Evolutionary conservation across 2,797 vertebrate genomes (phyloP).

Genomic region (Triplophysa yarkandensis): DNA sequence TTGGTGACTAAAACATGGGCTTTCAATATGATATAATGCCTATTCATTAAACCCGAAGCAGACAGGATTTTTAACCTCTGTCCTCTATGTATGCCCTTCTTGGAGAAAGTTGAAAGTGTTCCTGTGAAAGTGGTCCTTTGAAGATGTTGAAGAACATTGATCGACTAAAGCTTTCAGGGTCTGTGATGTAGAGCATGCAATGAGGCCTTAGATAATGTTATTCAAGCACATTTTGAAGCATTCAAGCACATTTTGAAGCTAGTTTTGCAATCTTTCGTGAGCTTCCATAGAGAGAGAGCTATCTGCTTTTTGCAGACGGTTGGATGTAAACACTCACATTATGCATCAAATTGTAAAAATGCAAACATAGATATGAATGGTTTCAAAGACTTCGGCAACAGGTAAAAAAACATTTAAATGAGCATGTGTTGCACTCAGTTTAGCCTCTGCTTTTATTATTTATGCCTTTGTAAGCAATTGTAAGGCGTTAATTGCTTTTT

Average conservation of each 20-base stretch:
- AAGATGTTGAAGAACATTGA: slow-evolving; percentile 46
- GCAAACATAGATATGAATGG: not conserved
- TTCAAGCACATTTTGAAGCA: slow-evolving; percentile 44
- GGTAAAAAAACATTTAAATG: not conserved
- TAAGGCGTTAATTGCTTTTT: not conserved
- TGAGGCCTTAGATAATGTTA: slow-evolving; percentile 59
- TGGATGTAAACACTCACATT: slow-evolving; percentile 25
- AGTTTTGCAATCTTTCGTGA: slow-evolving; percentile 31
- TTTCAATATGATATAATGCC: not conserved
- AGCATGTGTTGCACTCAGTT: slow-evolving; percentile 1
- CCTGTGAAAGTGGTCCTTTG: slow-evolving; percentile 23
- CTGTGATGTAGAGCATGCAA: slow-evolving; percentile 49
- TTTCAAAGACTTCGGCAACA: not conserved
- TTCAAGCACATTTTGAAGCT: slow-evolving; percentile 50
- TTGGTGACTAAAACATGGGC: not conserved
- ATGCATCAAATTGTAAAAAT: slow-evolving; percentile 13
- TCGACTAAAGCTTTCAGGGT: slow-evolving; percentile 54
- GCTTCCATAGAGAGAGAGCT: slow-evolving; percentile 25
- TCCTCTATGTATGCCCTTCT: not conserved
- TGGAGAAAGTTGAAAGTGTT: slow-evolving; percentile 28
- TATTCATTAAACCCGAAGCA: not conserved
- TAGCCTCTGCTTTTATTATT: slow-evolving; percentile 7
- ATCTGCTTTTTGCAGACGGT: slow-evolving; percentile 35
- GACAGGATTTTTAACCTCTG: slow-evolving; percentile 1
- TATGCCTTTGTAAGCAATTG: not conserved